phyloP scores from a whole-genome alignment of 2,888 invertebrate species.

The Amphimallon solstitiale region DNA sequence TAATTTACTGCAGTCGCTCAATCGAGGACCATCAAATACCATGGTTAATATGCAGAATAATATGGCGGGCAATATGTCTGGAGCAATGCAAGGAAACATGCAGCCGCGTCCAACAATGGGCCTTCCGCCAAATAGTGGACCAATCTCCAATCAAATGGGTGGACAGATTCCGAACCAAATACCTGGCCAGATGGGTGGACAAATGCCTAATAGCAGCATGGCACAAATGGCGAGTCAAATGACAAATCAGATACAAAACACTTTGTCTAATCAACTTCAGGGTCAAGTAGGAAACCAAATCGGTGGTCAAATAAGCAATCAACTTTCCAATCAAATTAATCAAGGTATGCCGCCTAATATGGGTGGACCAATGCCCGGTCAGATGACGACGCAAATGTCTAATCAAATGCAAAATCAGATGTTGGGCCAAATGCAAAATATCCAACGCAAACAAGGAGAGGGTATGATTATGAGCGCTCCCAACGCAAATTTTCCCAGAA shows the following conservation, averaged over 20 bases:
- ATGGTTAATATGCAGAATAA: conserved; percentile 57
- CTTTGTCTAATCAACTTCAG: conserved; percentile 52
- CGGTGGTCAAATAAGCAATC: conserved; percentile 51
- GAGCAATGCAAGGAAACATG: conserved; percentile 53
- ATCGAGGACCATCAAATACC: conserved; percentile 70
- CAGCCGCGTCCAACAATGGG: conserved; percentile 57
- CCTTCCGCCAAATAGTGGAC: conserved; percentile 65
- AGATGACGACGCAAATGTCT: conserved; percentile 50
- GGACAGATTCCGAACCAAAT: conserved; percentile 66
- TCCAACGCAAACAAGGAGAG: conserved; percentile 52
- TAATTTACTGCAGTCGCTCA: conserved; percentile 79
- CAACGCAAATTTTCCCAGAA: conserved; percentile 64
- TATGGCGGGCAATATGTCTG: conserved; percentile 57
- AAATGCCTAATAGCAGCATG: conserved; percentile 55
- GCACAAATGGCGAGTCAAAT: conserved; percentile 55
- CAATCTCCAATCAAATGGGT: conserved; percentile 64
- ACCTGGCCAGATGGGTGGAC: conserved; percentile 61
- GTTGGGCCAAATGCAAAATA: conserved; percentile 46
- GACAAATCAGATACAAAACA: conserved; percentile 47
- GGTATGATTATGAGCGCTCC: conserved; percentile 63
- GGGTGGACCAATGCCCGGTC: conserved; percentile 63
- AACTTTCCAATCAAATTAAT: conserved; percentile 50
- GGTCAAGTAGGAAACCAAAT: conserved; percentile 65
- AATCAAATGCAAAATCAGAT: conserved; percentile 63
- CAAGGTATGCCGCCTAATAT: conserved; percentile 60